Conservation (phyloP, 2,113 vertebrate genomes). For the Cheilinus undulatus region DNA sequence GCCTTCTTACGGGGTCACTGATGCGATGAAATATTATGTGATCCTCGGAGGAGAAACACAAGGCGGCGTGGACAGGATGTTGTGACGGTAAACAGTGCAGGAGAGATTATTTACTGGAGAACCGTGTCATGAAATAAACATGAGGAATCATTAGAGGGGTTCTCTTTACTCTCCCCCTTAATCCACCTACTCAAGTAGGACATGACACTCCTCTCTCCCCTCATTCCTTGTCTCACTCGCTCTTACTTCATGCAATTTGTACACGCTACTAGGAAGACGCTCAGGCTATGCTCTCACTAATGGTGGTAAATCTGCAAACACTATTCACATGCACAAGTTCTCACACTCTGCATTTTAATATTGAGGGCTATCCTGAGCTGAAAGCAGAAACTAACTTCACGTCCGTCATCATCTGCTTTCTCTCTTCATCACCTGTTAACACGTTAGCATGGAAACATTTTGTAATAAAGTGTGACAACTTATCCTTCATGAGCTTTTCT, state of each 20-base stretch:
- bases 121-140: slow-evolving; percentile 72
- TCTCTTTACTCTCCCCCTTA: slow-evolving; percentile 63
- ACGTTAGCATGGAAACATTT: not conserved
- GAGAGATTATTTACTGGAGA: slow-evolving; percentile 69
- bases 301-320: slow-evolving; percentile 19
- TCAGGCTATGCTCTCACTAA: slow-evolving; percentile 29
- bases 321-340: slow-evolving; percentile 9
- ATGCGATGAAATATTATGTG: slow-evolving; percentile 45
- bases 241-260: slow-evolving; percentile 36
- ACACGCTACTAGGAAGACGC: slow-evolving; percentile 7
- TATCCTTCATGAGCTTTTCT: slow-evolving; percentile 23
- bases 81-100: slow-evolving; percentile 48
- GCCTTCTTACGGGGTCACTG: slow-evolving; percentile 44
- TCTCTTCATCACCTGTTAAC: slow-evolving; percentile 27
- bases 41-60: slow-evolving; percentile 35
- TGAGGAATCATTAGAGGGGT: slow-evolving; percentile 64
- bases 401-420: slow-evolving; percentile 6
- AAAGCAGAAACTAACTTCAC: not conserved
- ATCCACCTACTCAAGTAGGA: slow-evolving; percentile 76
- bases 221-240: not conserved
- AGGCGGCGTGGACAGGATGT: slow-evolving; percentile 10
- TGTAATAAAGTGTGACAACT: slow-evolving; percentile 24
- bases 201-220: slow-evolving; percentile 32
- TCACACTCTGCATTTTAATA: not conserved
- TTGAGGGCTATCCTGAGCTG: not conserved